Percentiles rank a stretch among this genome's conserved stretches.
Conservation (phyloP, 2,888 invertebrate species). For the Aspidiotus rigidus region DNA sequence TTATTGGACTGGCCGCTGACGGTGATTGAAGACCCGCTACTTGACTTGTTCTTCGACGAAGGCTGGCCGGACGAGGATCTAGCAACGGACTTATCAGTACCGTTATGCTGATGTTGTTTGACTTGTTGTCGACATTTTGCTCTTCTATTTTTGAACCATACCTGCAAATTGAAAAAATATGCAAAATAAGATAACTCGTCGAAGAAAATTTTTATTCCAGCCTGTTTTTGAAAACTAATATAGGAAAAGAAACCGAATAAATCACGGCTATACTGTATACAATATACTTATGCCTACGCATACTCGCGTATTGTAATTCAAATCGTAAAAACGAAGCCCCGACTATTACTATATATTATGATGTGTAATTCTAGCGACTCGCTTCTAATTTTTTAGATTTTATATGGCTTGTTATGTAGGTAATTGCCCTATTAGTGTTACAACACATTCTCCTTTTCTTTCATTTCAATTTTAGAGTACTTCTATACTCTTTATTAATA, state of each 20-base stretch:
- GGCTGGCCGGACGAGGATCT: constrained; percentile 26
- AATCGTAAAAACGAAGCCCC: constrained; percentile 14
- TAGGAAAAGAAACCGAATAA: background rate
- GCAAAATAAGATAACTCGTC: constrained; percentile 17
- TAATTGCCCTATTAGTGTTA: constrained; percentile 22
- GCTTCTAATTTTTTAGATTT: background rate
- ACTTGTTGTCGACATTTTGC: constrained; percentile 61
- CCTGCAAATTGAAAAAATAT: constrained; percentile 45
- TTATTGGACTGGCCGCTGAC: constrained; percentile 25
- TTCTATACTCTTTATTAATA: background rate
- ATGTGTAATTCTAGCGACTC: constrained; percentile 22
- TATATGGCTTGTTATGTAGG: constrained; percentile 23
- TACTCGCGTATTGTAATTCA: background rate
- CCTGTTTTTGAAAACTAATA: background rate
- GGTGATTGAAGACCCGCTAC: constrained; percentile 29
- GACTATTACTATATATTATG: constrained; percentile 5
- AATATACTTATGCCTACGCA: background rate
- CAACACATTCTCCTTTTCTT: background rate
- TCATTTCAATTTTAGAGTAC: no score
- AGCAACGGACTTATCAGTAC: constrained; percentile 41
- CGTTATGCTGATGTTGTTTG: constrained; percentile 46
- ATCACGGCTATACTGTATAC: constrained; percentile 1
- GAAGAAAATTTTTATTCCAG: background rate
- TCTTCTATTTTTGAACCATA: constrained; percentile 64
- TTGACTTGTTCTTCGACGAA: constrained; percentile 25